Percentiles rank a stretch among this genome's conserved stretches.
These are phyloP conservation scores for Urocolius indicus DNA, from an alignment of 2,113 vertebrate species.

Conservation along the genomic window DNA sequence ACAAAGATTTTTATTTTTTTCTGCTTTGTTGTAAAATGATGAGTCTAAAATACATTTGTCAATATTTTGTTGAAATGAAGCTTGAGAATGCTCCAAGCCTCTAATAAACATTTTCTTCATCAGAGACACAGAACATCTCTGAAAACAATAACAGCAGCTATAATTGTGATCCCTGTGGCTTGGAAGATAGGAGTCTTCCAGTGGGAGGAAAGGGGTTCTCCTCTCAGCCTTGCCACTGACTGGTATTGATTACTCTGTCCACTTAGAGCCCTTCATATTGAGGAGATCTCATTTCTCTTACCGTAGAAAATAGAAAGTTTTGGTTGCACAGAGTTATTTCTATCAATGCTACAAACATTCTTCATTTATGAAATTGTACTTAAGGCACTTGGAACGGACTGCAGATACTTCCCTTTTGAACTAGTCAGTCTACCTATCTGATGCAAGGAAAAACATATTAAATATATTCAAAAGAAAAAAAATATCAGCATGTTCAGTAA, in stretches of 20 bases:
- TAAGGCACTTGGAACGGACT: background rate
- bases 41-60: background rate
- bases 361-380: background rate
- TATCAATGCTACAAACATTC: background rate
- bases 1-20: background rate
- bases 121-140: background rate
- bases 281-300: background rate
- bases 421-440: background rate
- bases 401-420: background rate
- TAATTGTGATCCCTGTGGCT: background rate
- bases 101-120: background rate
- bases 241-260: slow-evolving; percentile 1
- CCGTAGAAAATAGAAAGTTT: background rate
- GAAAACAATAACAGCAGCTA: background rate
- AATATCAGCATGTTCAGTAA: background rate
- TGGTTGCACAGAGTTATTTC: background rate
- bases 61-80: slow-evolving; percentile 3
- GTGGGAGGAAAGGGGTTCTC: background rate
- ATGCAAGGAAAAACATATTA: background rate
- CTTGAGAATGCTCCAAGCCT: background rate
- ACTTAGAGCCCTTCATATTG: background rate
- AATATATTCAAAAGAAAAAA: background rate
- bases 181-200: background rate
- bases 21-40: background rate
- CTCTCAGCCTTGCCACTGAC: background rate